A percentile compares a stretch with the other conserved stretches of the same genome.
Evolutionary conservation across 2,888 invertebrate genomes (phyloP).

Genomic region (Malacosoma neustria): DNA sequence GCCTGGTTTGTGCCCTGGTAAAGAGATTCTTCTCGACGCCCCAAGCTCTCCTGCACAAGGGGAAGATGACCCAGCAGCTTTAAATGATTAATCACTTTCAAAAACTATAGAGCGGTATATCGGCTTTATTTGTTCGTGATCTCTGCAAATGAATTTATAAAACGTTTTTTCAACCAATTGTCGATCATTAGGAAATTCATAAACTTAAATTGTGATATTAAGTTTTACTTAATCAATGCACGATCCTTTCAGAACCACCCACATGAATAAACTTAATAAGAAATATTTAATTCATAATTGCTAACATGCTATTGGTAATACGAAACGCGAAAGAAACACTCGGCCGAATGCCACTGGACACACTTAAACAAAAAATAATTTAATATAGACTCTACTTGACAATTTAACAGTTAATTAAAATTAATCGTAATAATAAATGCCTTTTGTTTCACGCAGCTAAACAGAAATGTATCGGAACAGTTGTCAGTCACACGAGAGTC

Average conservation of each 20-base stretch:
- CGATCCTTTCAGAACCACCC: neutral
- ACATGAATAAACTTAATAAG: neutral
- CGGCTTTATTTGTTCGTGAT: too few relatives aligned
- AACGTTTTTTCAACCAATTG: too few relatives aligned
- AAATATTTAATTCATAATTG: neutral
- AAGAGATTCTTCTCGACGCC: too few relatives aligned
- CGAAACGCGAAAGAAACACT: slow-evolving; percentile 20
- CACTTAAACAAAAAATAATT: slow-evolving; percentile 61
- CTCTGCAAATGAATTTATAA: too few relatives aligned
- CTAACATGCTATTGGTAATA: slow-evolving; percentile 16
- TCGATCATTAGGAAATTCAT: too few relatives aligned
- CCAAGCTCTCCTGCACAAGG: too few relatives aligned
- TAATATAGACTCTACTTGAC: slow-evolving; percentile 65
- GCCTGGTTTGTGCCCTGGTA: too few relatives aligned
- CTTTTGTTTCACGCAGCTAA: slow-evolving; percentile 47
- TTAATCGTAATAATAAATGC: slow-evolving; percentile 63
- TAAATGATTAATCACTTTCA: too few relatives aligned
- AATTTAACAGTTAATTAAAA: slow-evolving; percentile 61
- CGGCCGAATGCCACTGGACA: too few relatives aligned
- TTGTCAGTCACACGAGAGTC: neutral
- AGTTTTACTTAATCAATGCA: neutral
- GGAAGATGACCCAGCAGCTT: too few relatives aligned
- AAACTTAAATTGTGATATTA: slow-evolving; percentile 7
- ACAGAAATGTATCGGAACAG: slow-evolving; percentile 39
- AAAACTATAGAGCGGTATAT: too few relatives aligned